These are phyloP conservation scores for Clarias batrachus DNA, from an alignment of 2,113 vertebrate species.

Conservation along the genomic window DNA sequence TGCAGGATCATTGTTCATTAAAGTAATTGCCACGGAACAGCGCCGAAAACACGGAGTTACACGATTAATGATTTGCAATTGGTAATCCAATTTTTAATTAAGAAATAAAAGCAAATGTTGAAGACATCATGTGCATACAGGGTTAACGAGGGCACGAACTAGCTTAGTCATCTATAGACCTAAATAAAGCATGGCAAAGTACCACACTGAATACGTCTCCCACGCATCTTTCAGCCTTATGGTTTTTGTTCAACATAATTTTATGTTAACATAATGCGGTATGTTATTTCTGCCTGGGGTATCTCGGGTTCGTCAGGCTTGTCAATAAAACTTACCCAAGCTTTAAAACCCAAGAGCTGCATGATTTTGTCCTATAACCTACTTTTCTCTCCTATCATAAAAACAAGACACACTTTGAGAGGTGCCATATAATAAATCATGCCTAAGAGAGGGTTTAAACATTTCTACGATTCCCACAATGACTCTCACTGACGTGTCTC, in stretches of 20 bases:
- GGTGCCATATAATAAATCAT: neutral
- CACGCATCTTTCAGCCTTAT: neutral
- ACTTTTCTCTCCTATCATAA: neutral
- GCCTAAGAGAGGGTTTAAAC: neutral
- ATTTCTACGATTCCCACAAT: neutral
- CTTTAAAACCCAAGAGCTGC: neutral
- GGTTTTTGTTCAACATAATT: neutral
- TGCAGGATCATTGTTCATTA: neutral
- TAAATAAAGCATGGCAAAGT: neutral
- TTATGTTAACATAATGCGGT: neutral
- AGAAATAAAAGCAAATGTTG: too few relatives aligned
- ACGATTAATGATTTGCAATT: neutral
- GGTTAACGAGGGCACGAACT: neutral
- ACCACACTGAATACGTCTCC: neutral
- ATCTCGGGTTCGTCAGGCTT: neutral
- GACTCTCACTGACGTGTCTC: neutral
- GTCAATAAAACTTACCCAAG: neutral
- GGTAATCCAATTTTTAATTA: neutral
- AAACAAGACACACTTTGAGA: neutral
- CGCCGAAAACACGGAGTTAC: neutral
- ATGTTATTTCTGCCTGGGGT: neutral
- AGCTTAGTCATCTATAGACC: neutral
- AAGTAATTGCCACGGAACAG: neutral
- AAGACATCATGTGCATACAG: neutral
- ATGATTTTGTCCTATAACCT: neutral